Conservation (phyloP, 2,797 vertebrate genomes). For the Natrix natrix region DNA sequence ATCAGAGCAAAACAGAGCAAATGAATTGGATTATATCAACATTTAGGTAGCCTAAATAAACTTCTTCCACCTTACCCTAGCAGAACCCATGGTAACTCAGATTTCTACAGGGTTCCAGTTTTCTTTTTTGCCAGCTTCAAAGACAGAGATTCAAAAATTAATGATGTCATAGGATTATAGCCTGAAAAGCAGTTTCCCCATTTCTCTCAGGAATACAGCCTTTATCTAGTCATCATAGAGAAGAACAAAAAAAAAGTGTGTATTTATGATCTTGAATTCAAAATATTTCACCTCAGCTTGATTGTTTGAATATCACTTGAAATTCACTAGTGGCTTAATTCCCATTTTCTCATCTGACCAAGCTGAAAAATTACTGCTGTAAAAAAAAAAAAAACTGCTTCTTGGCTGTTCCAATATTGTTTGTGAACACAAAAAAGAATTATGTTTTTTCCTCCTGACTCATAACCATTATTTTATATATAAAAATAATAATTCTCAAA, state of each 20-base stretch:
- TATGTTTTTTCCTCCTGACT: background rate
- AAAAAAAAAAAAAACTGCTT: background rate
- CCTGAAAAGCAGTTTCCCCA: background rate
- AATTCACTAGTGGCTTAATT: background rate
- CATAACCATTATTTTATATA: background rate
- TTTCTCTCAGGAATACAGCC: background rate
- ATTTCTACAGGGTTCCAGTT: background rate
- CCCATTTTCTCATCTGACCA: background rate
- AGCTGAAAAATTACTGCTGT: background rate
- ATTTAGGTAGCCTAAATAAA: background rate
- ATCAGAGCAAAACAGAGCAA: background rate
- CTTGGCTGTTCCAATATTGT: background rate
- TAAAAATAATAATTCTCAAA: background rate
- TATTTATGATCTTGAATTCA: background rate
- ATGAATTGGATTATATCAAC: background rate
- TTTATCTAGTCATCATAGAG: background rate
- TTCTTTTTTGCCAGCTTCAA: background rate
- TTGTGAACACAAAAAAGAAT: too few species aligned
- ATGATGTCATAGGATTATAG: background rate
- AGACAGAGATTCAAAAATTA: background rate
- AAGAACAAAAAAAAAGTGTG: background rate
- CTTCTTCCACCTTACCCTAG: background rate
- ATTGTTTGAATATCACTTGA: background rate
- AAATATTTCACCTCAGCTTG: background rate
- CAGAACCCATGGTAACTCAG: background rate